Conservation (phyloP, 2,888 invertebrate genomes). For the Brachylomia viminalis region DNA sequence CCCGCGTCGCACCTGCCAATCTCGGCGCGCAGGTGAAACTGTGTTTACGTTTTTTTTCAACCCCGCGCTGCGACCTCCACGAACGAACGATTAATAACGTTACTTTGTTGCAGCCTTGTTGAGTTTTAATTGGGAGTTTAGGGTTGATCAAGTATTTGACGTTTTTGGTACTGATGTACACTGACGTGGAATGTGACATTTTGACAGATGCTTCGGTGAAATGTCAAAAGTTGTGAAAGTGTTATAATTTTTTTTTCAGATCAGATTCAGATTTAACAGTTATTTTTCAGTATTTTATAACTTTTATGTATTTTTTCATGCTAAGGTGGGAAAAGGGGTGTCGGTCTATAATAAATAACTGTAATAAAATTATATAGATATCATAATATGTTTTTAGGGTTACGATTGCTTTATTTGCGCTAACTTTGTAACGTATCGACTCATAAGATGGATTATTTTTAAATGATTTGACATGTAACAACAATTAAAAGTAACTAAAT, state of each 20-base stretch:
- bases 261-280: background rate
- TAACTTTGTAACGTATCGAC: background rate
- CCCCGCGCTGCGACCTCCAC: conserved; percentile 66
- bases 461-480: conserved; percentile 6
- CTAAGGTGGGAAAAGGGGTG: background rate
- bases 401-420: background rate
- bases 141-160: conserved; percentile 23
- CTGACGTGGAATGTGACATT: conserved; percentile 10
- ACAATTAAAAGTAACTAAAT: conserved; percentile 20
- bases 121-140: conserved; percentile 52
- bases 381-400: background rate
- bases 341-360: background rate
- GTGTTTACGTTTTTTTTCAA: conserved; percentile 86
- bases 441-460: background rate
- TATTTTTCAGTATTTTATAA: background rate
- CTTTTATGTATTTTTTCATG: background rate
- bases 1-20: conserved; percentile 86
- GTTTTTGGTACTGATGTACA: conserved; percentile 25
- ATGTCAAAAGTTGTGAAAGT: conserved; percentile 16
- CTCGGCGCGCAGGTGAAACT: conserved; percentile 85
- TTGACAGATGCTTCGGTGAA: conserved; percentile 27
- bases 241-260: background rate
- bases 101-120: conserved; percentile 64
- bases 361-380: background rate
- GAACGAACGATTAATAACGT: conserved; percentile 64